Evolutionary conservation across 2,888 invertebrate genomes (phyloP), one percentile per base, ranked within the genome.

Genomic region (Muscina levida): DNA sequence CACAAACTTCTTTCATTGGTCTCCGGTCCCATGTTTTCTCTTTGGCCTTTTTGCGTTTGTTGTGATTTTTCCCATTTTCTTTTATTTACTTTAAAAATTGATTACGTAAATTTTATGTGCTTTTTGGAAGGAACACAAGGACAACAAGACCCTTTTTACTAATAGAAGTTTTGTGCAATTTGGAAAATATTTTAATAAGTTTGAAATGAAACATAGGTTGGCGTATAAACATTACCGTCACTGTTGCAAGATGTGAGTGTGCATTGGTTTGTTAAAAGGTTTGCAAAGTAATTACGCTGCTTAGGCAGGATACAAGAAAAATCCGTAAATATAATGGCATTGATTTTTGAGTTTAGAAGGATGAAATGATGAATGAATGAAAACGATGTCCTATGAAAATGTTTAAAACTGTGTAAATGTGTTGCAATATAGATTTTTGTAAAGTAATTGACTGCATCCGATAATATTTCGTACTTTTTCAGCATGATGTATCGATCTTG

Each of bases 11-110:
- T 8, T 44, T 44, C 62, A 37, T 70, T 65, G 42, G 39, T 8
- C 53, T 53, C 56, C 8, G 11, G 57, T 42, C 77, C 73, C 57
- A 66, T 56, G 48, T 66, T 70, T 17, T 11, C 53, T 65, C 65
- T 65, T 44, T 72, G n/a, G 44, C 76, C 70, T 73, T 71, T 56
- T 44, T 75, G 10, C 51, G 15, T 62, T 46, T 73, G 70, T 71
- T 71, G 57, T 77, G 77, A 77, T 80, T 80, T 77, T 51, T 70
- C 73, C 72, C 42, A 71, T 80, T 73, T 77, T 51, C 66, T 66
- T 59, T 72, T 73, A 42, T 76, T 67, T 72, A 65, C 53, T 75
- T 66, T 74, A 59, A 71, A 77, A 76, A 71, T 73, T 73, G 73
- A 77, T 77, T 77, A 77, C 66, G 37, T 73, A 65, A 77, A 22